Conservation (phyloP, 2,113 vertebrate species). For the Dasyurus viverrinus region DNA sequence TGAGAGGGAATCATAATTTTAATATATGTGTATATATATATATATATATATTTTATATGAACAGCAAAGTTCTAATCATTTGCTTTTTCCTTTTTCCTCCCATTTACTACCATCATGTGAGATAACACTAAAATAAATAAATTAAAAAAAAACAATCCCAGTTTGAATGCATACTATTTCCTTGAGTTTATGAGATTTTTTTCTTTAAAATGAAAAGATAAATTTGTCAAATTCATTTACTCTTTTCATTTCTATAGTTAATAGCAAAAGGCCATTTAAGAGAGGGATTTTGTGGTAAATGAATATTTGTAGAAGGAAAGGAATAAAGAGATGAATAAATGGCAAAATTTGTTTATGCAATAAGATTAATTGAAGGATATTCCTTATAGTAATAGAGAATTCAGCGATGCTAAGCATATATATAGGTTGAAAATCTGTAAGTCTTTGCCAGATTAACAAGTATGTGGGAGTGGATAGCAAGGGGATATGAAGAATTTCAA, state of each 20-base stretch:
- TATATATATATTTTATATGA: background rate
- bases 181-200: background rate
- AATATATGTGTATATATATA: no score
- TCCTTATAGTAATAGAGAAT: background rate
- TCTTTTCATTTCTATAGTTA: background rate
- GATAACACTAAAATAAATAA: no score
- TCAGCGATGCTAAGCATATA: background rate
- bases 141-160: background rate
- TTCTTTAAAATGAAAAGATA: background rate
- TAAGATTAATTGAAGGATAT: background rate
- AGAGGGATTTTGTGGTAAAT: background rate
- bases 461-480: background rate
- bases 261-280: background rate
- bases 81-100: background rate
- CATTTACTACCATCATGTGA: background rate
- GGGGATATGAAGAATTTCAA: background rate
- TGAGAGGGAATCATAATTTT: background rate
- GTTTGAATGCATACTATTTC: background rate
- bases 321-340: fast-evolving
- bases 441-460: background rate
- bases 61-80: background rate
- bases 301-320: background rate
- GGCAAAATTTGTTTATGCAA: background rate
- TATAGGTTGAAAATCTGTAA: background rate
- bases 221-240: background rate